Base-by-base conservation (phyloP, 2,888 invertebrate species). In the Arge pagana region DNA sequence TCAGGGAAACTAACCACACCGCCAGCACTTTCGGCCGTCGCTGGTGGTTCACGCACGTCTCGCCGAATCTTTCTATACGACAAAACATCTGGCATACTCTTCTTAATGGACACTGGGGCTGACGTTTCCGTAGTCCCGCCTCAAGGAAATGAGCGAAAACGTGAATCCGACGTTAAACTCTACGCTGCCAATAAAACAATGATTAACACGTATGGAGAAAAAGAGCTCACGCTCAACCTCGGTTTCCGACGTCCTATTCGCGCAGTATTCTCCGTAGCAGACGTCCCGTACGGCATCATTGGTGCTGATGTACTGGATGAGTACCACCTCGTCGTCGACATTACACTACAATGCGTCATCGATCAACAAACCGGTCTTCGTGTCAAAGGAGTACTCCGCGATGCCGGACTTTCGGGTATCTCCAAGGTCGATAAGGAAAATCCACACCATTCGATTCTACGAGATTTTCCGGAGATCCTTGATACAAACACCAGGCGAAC, bases 31-130 rank as follows among this genome's bases (percentile, higher is more conserved):
- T 4, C 43, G 53, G 49, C 42, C 23, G 23, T 28, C 21, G 26
- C 28, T 36, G 49, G 18, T 11, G n/a, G n/a, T n/a, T n/a, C n/a
- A n/a, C n/a, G n/a, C n/a, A n/a, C n/a, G n/a, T n/a, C n/a, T n/a
- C n/a, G n/a, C n/a, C n/a, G n/a, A n/a, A n/a, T n/a, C n/a, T n/a
- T n/a, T n/a, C n/a, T 60, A 2, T 19, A 7, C 4, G 58, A 62
- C 10, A 11, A 16, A 16, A 6, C n/a, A 6, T 51, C 30, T n/a
- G 35, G 42, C n/a, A 11, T 48, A 4, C 13, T 6, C 8, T 62
- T 58, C 23, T 48, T 63, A 1, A 36, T 63, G 1, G 61, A 64
- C 15, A 50, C 57, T 4, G 57, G 57, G 0, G 51, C 55, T 0
- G 56, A 54, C 33, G 4, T 18, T 48, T 41, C 7, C 24, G 30